Evolutionary conservation across 1,140 invertebrate genomes (phyloP).

Genomic region (Branchinecta lindahli): DNA sequence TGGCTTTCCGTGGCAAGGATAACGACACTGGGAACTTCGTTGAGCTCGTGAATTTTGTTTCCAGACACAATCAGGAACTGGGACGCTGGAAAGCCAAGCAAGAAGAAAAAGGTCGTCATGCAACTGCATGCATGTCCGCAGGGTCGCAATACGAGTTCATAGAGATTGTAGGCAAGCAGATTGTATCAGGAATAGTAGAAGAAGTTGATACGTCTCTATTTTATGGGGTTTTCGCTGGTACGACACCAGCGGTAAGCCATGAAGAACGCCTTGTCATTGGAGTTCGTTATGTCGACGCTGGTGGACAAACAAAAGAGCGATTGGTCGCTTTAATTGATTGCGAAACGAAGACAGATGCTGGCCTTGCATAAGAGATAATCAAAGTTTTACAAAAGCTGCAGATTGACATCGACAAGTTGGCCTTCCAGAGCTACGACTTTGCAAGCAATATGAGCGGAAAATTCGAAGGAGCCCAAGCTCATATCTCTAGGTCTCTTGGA

Average conservation of each 20-base stretch:
- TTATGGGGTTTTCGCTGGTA: neutral
- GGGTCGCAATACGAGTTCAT: neutral
- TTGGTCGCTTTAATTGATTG: neutral
- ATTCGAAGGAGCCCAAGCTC: constrained; percentile 3
- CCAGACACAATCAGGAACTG: neutral
- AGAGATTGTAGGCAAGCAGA: neutral
- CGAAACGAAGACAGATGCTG: neutral
- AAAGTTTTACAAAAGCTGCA: neutral
- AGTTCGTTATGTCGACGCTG: neutral
- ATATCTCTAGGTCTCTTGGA: neutral
- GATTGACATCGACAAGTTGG: neutral
- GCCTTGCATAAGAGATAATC: neutral
- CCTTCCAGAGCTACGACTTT: neutral
- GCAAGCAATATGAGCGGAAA: constrained; percentile 1
- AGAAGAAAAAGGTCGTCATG: neutral
- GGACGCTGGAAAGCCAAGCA: neutral
- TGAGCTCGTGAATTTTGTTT: neutral
- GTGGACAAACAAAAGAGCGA: neutral
- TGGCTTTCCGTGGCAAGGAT: neutral
- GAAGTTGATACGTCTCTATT: neutral
- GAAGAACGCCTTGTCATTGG: neutral
- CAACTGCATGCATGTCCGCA: neutral
- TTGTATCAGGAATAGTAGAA: neutral
- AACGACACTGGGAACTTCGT: neutral
- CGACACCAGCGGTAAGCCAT: neutral